Evolutionary conservation across 2,113 vertebrate species (phyloP), one percentile per base, ranked within the genome.

Genomic region (Mesocricetus auratus): DNA sequence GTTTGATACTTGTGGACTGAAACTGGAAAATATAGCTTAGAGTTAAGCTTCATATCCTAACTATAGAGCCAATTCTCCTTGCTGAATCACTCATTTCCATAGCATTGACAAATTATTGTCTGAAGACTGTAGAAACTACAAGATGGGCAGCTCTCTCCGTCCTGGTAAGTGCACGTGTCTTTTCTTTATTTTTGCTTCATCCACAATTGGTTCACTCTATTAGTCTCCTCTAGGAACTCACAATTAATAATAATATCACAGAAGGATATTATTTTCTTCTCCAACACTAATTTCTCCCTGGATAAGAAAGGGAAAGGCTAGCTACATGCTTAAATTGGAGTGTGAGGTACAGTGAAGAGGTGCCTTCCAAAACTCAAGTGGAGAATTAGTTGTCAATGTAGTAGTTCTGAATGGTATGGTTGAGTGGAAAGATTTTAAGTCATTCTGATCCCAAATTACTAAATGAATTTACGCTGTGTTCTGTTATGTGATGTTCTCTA

Each of bases 151-250:
- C 4, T 86, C 36, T 94, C 16, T 77, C 16, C n/a, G n/a, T 68
- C 1, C 10, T 21, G 36, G 12, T 33, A 75, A 85, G 2, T 12
- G 2, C 58, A 9, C 0, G 0, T 3, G 7, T 45, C 6, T 56
- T 82, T 73, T 50, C 33, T 45, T 64, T 83, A 9, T 3, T 53
- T 10, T 24, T 56, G 1, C 22, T 68, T 17, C 5, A 17, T 90
- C 39, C 7, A 9, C 11, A 11, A 78, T 3, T 77, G 1, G 4
- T 39, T 78, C 31, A 6, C 39, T 42, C 68, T 60, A 58, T 60
- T 2, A 47, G 9, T 50, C 9, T 29, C 31, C 36, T 56, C 58
- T 24, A 36, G 16, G 3, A 90, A 10, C 11, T 66, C 7, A 73
- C 5, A 58, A 56, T 19, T 36, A 82, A 64, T 47, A 82, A 60